Conservation (phyloP, 2,797 vertebrate species). For the Rachycentron canadum region DNA sequence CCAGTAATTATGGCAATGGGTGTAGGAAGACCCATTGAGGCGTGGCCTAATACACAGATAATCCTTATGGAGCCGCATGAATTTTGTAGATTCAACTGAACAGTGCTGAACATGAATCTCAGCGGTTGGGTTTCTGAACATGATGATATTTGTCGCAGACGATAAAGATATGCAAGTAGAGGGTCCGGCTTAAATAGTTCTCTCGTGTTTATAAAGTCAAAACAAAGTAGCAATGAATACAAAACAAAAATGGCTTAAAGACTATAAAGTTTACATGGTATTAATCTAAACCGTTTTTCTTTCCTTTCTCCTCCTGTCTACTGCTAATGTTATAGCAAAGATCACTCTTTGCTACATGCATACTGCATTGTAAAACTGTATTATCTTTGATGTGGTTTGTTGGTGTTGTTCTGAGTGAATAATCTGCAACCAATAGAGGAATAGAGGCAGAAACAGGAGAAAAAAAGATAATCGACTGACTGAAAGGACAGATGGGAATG, state of each 20-base stretch:
- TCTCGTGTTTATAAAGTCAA: not conserved
- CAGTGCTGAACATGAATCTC: not conserved
- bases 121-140: not conserved
- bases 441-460: slow-evolving; percentile 9
- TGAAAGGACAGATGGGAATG: slow-evolving; percentile 1
- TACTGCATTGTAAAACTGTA: not conserved
- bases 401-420: slow-evolving; percentile 31
- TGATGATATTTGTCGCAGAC: slow-evolving; percentile 4
- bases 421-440: slow-evolving; percentile 10
- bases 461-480: not conserved
- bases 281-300: not conserved
- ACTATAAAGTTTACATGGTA: not conserved
- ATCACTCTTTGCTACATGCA: not conserved
- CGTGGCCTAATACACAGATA: slow-evolving; percentile 10
- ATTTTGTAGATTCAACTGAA: not conserved
- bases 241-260: not conserved
- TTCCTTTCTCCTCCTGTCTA: slow-evolving; percentile 7
- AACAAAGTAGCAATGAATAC: slow-evolving; percentile 3
- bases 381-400: slow-evolving; percentile 30
- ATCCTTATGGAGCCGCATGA: slow-evolving; percentile 13
- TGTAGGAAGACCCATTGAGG: slow-evolving; percentile 3
- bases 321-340: not conserved
- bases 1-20: slow-evolving; percentile 2
- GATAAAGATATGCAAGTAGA: not conserved
- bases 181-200: not conserved